Conservation (phyloP, 2,113 vertebrate genomes). For the Paradisaea rubra region DNA sequence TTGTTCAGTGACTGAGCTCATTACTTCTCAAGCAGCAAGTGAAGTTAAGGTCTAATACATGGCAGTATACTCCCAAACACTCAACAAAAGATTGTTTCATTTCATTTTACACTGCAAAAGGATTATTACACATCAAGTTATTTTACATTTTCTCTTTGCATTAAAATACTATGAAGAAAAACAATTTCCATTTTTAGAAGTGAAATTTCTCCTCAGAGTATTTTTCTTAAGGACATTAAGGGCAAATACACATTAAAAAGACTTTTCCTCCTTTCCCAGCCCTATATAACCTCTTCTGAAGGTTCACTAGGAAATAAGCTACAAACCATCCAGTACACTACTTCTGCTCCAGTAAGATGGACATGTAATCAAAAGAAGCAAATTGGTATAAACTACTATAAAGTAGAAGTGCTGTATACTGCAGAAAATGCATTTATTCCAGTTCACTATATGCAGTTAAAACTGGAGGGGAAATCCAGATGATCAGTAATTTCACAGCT, state of each 20-base stretch:
- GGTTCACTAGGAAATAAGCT: neutral
- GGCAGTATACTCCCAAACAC: neutral
- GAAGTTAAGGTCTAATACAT: neutral
- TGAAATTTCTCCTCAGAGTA: neutral
- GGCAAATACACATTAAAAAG: neutral
- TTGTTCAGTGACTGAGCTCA: neutral
- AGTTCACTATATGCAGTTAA: constrained; percentile 50
- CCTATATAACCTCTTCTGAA: neutral
- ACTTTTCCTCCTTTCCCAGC: neutral
- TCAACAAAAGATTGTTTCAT: neutral
- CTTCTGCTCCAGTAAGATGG: constrained; percentile 32
- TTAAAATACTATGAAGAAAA: neutral
- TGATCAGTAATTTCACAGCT: constrained; percentile 83
- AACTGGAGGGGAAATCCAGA: constrained; percentile 70
- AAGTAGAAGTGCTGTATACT: constrained; percentile 41
- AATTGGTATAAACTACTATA: constrained; percentile 52
- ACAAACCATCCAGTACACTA: neutral
- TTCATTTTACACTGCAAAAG: neutral
- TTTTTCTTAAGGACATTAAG: neutral
- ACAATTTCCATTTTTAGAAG: neutral
- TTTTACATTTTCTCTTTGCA: neutral
- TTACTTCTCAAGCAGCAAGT: neutral
- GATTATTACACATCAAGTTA: neutral
- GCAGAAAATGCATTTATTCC: constrained; percentile 62
- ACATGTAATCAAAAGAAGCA: constrained; percentile 64